Evolutionary conservation across 1,140 invertebrate genomes (phyloP).

Genomic region (Drosophila neocordata): DNA sequence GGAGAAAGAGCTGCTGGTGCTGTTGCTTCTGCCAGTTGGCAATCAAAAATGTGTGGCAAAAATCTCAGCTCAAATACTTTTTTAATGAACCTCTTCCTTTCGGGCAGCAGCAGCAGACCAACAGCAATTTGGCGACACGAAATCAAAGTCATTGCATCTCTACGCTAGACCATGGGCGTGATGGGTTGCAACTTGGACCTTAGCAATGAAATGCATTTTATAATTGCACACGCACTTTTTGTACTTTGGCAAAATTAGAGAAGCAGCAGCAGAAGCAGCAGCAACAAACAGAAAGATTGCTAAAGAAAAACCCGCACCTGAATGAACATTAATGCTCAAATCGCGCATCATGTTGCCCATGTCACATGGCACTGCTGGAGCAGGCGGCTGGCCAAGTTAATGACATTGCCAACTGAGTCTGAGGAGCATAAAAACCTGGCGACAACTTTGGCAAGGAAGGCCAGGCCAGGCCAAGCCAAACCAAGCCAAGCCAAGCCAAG

Average conservation of each 20-base stretch:
- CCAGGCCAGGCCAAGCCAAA: constrained; percentile 42
- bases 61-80: constrained; percentile 76
- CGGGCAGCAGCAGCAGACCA: constrained; percentile 22
- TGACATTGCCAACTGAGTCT: constrained; percentile 67
- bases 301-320: constrained; percentile 47
- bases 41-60: constrained; percentile 78
- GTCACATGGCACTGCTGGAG: constrained; percentile 48
- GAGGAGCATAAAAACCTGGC: constrained; percentile 52
- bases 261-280: constrained; percentile 23
- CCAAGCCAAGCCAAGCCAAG: constrained; percentile 31
- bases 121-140: constrained; percentile 76
- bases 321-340: constrained; percentile 79
- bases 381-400: constrained; percentile 69
- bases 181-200: constrained; percentile 1
- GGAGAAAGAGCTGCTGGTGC: constrained; percentile 18
- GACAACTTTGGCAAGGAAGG: constrained; percentile 61
- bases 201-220: constrained; percentile 70
- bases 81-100: constrained; percentile 79
- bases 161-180: constrained; percentile 8
- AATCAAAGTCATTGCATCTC: constrained; percentile 74
- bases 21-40: constrained; percentile 41
- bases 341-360: constrained; percentile 77
- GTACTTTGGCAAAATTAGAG: constrained; percentile 70
- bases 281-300: not conserved
- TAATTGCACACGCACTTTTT: constrained; percentile 78